phyloP scores from a whole-genome alignment of 2,113 vertebrate species.

The Glareola pratincola region DNA sequence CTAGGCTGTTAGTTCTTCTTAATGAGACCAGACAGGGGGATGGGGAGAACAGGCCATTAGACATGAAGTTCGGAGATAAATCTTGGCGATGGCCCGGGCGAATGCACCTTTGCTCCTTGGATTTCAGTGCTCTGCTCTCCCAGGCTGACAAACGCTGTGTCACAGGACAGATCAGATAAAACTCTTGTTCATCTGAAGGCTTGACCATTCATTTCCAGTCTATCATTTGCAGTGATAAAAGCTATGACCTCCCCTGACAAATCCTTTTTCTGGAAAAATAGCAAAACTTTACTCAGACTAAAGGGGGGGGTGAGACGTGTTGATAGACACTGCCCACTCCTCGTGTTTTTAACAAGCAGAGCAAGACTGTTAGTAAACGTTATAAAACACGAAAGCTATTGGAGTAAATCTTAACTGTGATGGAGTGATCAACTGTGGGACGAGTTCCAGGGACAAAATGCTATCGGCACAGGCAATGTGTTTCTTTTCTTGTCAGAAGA shows the following conservation, averaged over 20 bases:
- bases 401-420: not conserved
- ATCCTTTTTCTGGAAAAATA: not conserved
- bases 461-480: not conserved
- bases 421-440: not conserved
- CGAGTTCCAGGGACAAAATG: not conserved
- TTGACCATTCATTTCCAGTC: not conserved
- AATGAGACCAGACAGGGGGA: not conserved
- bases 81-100: rapidly evolving
- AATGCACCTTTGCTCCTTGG: not conserved
- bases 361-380: not conserved
- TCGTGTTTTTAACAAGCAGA: not conserved
- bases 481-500: not conserved
- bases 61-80: not conserved
- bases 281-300: not conserved
- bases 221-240: not conserved
- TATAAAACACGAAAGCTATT: not conserved
- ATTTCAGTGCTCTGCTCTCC: not conserved
- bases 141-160: not conserved
- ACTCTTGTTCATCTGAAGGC: not conserved
- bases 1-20: not conserved
- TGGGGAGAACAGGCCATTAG: not conserved
- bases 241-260: not conserved
- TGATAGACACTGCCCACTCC: not conserved
- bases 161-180: not conserved
- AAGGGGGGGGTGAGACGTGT: rapidly evolving